Conservation (phyloP, 2,113 vertebrate species). For the Nyctereutes procyonoides region DNA sequence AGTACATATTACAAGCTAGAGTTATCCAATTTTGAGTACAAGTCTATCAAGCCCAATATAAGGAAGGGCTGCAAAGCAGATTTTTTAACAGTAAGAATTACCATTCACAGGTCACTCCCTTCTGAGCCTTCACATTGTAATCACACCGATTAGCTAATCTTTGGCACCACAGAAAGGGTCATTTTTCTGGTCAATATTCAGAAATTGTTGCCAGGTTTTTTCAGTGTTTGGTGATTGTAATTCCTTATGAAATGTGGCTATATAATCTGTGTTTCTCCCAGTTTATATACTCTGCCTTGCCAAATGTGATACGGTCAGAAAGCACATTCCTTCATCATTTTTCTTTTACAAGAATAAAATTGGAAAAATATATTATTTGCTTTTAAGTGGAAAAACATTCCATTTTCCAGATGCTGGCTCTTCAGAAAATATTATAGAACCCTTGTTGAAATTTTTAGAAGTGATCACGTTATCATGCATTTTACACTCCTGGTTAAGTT, state of each 20-base stretch:
- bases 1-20: background rate
- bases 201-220: background rate
- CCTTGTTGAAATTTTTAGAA: constrained; percentile 80
- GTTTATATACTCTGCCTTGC: background rate
- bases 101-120: background rate
- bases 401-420: constrained; percentile 74
- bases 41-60: background rate
- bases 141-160: background rate
- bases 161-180: background rate
- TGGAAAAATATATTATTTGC: constrained; percentile 49
- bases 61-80: background rate
- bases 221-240: constrained; percentile 11
- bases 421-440: constrained; percentile 76
- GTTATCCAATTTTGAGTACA: constrained; percentile 1
- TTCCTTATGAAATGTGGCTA: constrained; percentile 35
- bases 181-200: background rate
- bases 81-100: background rate
- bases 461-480: constrained; percentile 68
- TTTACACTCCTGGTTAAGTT: constrained; percentile 76
- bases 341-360: constrained; percentile 17
- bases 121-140: background rate
- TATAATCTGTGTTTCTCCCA: background rate
- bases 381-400: constrained; percentile 67
- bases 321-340: constrained; percentile 43
- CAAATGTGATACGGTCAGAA: constrained; percentile 47